phyloP scores from a whole-genome alignment of 1,140 invertebrate genomes.

The Ylistrum balloti region DNA sequence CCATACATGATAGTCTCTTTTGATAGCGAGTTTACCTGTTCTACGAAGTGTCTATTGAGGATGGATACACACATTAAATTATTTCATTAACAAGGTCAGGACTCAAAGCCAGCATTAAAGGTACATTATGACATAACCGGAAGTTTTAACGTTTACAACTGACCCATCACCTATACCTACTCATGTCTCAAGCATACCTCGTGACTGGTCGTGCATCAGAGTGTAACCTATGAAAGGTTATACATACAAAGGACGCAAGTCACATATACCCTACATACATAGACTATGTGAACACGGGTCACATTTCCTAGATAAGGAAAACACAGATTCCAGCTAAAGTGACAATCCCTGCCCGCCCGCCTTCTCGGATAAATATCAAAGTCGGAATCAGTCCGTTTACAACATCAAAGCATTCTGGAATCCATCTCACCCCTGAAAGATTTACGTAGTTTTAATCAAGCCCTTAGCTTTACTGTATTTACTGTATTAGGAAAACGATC shows the following conservation, averaged over 20 bases:
- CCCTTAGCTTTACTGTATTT: not conserved
- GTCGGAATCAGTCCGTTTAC: not conserved
- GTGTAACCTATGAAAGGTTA: not conserved
- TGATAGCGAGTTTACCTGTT: no score
- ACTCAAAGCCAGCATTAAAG: not conserved
- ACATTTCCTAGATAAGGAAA: not conserved
- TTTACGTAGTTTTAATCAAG: not conserved
- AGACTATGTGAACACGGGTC: not conserved
- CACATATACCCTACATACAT: slow-evolving; percentile 16
- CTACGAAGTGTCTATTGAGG: no score
- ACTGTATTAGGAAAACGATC: not conserved
- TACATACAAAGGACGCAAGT: not conserved
- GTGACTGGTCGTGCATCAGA: slow-evolving; percentile 15
- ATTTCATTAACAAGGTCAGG: no score
- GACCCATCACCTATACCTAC: not conserved
- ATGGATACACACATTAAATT: no score
- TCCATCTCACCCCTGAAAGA: not conserved
- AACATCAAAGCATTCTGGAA: slow-evolving; percentile 2
- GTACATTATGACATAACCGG: not conserved
- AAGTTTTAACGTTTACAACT: not conserved
- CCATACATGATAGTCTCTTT: no score
- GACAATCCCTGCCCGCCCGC: not conserved
- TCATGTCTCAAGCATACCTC: not conserved
- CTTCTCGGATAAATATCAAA: slow-evolving; percentile 1
- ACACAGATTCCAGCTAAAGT: not conserved